Evolutionary conservation across 1,140 invertebrate species (phyloP), one percentile per base, ranked within the genome.

Genomic region (Trichonephila inaurata): DNA sequence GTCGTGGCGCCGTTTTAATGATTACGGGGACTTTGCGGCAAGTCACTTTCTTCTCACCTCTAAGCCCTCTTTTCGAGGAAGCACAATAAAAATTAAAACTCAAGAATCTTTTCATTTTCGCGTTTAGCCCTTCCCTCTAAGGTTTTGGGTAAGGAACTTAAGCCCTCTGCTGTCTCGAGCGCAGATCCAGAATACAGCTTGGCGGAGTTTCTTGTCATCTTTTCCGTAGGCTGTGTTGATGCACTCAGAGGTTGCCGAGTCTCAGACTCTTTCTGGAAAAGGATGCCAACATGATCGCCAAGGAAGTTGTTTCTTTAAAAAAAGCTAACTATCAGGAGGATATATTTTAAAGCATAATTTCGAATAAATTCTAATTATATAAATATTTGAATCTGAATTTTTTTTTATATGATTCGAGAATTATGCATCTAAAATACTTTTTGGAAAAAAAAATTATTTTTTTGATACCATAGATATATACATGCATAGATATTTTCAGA

Each of bases 31-130:
- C 83, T 93, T 93, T 93, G 92, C 86, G 85, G 60, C 14, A 89
- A 93, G 92, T 93, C 92, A 88, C 92, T 93, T 88, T 89, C 86
- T 93, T 93, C 92, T 93, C 92, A 93, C 28, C 85, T 62, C 51
- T 89, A 88, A 93, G 86, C 85, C 92, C 64, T 64, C 92, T 81
- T 82, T 89, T 89, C 92, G 51, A 87, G 83, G 51, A n/a, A 62
- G 64, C 92, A 88, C 92, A 93, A 93, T 93, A 93, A 93, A 93
- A 93, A 93, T 93, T 93, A 93, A 93, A 93, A 93, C 92, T 93
- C 92, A 93, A 93, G 92, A 93, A 93, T 93, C 92, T 93, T 93
- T 93, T 93, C 92, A 93, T 93, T 93, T 93, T 93, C 85, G 69
- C 85, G 92, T 93, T 93, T 93, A 93, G 92, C 58, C 81, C 82